These are phyloP conservation scores for Corythornis vintsioides DNA, from an alignment of 2,113 vertebrate genomes.

Conservation along the genomic window DNA sequence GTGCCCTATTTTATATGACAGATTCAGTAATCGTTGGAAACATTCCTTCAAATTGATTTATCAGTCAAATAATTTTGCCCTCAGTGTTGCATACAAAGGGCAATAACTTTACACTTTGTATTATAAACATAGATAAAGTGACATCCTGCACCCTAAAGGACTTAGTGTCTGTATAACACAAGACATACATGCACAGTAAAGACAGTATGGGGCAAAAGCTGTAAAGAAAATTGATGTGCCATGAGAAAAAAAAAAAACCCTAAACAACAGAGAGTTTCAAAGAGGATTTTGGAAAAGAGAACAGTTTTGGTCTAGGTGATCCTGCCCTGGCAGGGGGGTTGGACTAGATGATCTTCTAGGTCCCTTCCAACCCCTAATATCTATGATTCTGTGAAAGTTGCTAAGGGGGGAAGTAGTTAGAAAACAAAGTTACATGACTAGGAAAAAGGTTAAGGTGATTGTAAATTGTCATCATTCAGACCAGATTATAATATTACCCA, in stretches of 20 bases:
- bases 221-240: not conserved
- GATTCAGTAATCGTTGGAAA: conserved; percentile 71
- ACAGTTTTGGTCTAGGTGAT: no score
- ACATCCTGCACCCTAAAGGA: not conserved
- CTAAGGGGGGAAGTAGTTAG: no score
- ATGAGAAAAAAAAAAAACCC: not conserved
- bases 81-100: not conserved
- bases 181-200: not conserved
- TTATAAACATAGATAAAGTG: not conserved
- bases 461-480: not conserved
- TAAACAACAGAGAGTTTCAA: not conserved
- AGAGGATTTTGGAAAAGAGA: not conserved
- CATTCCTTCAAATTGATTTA: conserved; percentile 69
- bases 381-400: no score
- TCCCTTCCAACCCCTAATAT: no score
- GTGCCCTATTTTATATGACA: conserved; percentile 64
- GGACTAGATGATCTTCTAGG: no score
- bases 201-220: not conserved
- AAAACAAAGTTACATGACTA: no score
- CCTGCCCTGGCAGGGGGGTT: no score
- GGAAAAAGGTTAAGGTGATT: no score
- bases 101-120: not conserved
- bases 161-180: not conserved
- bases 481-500: not conserved
- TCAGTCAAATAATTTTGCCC: conserved; percentile 52